These are phyloP conservation scores for Habroteleia sp. DNA, from an alignment of 2,888 invertebrate genomes.

Conservation along the genomic window DNA sequence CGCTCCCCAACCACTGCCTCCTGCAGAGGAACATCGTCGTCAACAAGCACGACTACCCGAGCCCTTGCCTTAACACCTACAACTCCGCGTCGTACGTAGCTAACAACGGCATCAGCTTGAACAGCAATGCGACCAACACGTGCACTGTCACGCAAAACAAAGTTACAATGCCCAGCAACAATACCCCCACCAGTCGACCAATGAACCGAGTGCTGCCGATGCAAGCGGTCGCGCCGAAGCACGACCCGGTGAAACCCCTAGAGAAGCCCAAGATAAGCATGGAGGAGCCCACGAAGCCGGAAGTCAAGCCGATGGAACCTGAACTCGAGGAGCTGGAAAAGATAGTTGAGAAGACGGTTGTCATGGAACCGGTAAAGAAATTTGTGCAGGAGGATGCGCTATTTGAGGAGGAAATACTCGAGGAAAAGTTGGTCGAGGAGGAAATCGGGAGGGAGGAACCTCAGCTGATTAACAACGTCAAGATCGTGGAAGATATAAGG, in stretches of 20 bases:
- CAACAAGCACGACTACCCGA: slow-evolving; percentile 71
- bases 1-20: slow-evolving; percentile 74
- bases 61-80: slow-evolving; percentile 72
- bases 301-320: slow-evolving; percentile 68
- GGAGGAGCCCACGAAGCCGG: slow-evolving; percentile 75
- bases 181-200: slow-evolving; percentile 83
- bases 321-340: slow-evolving; percentile 64
- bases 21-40: slow-evolving; percentile 71
- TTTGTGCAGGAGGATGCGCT: background rate
- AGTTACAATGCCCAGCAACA: slow-evolving; percentile 72
- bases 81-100: slow-evolving; percentile 64
- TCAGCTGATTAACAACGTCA: too few species aligned
- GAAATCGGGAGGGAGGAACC: background rate
- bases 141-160: slow-evolving; percentile 80
- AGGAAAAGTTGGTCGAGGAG: slow-evolving; percentile 18
- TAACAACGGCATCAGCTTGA: slow-evolving; percentile 65
- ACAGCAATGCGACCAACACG: slow-evolving; percentile 76
- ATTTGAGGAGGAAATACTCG: slow-evolving; percentile 11
- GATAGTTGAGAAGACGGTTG: background rate
- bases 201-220: slow-evolving; percentile 90
- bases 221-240: slow-evolving; percentile 86
- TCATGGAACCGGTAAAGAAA: slow-evolving; percentile 31
- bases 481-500: slow-evolving; percentile 22
- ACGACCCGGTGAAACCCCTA: slow-evolving; percentile 75
- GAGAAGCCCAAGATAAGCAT: slow-evolving; percentile 71